Conservation (phyloP, 2,113 vertebrate genomes). For the Psilopsiagon aurifrons region DNA sequence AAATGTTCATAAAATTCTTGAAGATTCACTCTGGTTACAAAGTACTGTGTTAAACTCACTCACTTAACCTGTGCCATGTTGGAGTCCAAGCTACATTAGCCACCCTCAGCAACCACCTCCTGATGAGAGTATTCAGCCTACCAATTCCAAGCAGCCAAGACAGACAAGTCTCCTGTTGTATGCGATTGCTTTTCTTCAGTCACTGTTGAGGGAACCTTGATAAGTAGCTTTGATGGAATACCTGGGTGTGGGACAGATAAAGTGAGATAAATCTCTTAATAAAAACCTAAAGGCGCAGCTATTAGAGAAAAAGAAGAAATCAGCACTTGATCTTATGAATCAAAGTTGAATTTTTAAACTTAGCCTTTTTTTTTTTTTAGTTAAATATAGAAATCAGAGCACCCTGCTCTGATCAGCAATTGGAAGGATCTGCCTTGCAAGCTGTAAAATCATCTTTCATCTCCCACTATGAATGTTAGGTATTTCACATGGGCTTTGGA, state of each 20-base stretch:
- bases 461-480: background rate
- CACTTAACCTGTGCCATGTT: background rate
- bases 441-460: background rate
- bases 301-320: background rate
- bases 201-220: background rate
- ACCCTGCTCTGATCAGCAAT: background rate
- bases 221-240: background rate
- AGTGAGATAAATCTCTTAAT: background rate
- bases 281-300: background rate
- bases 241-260: background rate
- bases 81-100: background rate
- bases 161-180: background rate
- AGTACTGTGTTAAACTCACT: background rate
- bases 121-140: background rate
- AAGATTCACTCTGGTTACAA: background rate
- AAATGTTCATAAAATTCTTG: background rate
- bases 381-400: background rate
- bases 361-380: background rate
- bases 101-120: background rate
- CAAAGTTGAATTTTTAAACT: background rate
- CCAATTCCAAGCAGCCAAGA: background rate
- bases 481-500: background rate
- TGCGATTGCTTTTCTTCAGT: background rate
- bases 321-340: background rate
- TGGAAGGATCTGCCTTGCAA: background rate